Base-by-base conservation (phyloP, 2,888 invertebrate species). In the Oligia latruncula region DNA sequence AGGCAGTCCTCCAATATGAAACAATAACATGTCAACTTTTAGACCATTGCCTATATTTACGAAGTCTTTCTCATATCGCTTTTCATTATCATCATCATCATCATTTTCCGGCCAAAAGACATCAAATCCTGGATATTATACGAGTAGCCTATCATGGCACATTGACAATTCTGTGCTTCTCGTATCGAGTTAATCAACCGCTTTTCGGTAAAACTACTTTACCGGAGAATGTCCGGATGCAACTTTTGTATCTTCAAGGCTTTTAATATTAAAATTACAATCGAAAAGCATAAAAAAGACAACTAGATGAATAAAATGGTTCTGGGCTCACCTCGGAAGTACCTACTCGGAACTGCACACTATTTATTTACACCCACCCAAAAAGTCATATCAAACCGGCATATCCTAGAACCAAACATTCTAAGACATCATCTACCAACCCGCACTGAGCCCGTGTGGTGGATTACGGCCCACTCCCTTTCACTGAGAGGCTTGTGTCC, bases 21-120 rank as follows among this genome's bases (percentile, higher is more conserved):
- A 74, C 62, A 80, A 67, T 71, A 74, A 55, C 29, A 58, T 35
- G 15, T 64, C 35, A 62, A 55, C 46, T 35, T 23, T 29, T 52
- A 46, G 58, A 52, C 1, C 40, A 60, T 23, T 68, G 65, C 67
- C 46, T 77, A 62, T 55, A 77, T 74, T 73, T 52, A 23, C 15
- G 17, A 5, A 73, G 15, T 4, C 13, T 23, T 8, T 62, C 2
- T 40, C 5, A 49, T 20, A 4, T 11, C 6, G 9, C 52, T 40
- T 55, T 40, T 29, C 23, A 55, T 8, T 23, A 35, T 40, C 4
- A 23, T 75, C 60, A 43, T 76, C 20, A 55, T 8, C 35, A 35
- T 55, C 3, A 23, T 74, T 17, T 46, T n/a, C 11, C 4, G n/a
- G 3, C 20, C 4, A 8, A n/a, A 43, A 52, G 0, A 71, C 0